phyloP scores from a whole-genome alignment of 2,888 invertebrate species.

The Ophioninae sp. region DNA sequence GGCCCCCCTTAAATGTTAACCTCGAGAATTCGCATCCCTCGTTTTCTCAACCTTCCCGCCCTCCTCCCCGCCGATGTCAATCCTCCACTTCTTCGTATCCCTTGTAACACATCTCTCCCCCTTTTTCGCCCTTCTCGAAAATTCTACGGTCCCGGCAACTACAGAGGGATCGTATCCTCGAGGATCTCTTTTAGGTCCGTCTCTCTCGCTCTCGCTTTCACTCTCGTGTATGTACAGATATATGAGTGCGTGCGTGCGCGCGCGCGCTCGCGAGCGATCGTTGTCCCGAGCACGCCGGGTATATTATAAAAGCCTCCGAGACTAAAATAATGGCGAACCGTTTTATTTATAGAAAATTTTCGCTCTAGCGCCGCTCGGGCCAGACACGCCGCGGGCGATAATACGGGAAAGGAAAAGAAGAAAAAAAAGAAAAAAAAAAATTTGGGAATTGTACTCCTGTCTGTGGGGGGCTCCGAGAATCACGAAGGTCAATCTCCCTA shows the following conservation, averaged over 20 bases:
- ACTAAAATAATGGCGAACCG: conserved; percentile 75
- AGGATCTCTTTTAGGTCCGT: conserved; percentile 33
- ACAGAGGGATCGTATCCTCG: conserved; percentile 39
- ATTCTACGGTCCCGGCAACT: conserved; percentile 21
- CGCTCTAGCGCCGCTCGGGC: conserved; percentile 64
- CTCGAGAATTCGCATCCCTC: conserved; percentile 68
- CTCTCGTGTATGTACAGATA: not conserved
- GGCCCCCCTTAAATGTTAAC: conserved; percentile 73
- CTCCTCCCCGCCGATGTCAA: no score
- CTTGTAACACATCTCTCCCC: conserved; percentile 10
- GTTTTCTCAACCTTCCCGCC: conserved; percentile 39
- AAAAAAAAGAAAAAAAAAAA: conserved; percentile 10
- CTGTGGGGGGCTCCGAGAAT: conserved; percentile 16
- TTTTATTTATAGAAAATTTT: conserved; percentile 76
- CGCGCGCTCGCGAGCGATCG: conserved; percentile 6
- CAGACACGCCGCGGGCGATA: conserved; percentile 48
- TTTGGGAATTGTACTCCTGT: conserved; percentile 10
- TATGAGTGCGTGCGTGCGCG: no score
- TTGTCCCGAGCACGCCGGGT: conserved; percentile 42
- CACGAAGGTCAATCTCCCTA: conserved; percentile 57
- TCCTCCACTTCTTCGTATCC: not conserved
- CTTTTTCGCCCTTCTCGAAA: conserved; percentile 27
- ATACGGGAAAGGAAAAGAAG: conserved; percentile 32
- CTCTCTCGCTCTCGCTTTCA: conserved; percentile 36
- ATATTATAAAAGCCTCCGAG: conserved; percentile 44